Evolutionary conservation across 2,113 vertebrate species (phyloP).

Genomic region (Dasyurus viverrinus): DNA sequence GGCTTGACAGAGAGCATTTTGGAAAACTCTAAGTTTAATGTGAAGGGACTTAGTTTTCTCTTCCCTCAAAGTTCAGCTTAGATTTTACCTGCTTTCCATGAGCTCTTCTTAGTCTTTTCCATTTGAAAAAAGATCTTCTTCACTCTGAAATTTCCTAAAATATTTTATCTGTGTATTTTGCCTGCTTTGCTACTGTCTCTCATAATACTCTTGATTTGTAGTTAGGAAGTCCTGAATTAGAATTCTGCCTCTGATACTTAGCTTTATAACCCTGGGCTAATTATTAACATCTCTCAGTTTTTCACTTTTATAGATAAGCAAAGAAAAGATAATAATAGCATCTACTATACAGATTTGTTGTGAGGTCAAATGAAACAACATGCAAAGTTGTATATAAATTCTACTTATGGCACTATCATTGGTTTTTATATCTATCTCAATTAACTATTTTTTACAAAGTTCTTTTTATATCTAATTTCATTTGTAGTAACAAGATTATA

Average conservation of each 20-base stretch:
- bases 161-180: neutral
- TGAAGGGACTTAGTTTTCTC: neutral
- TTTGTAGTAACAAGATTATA: neutral
- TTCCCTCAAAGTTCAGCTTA: neutral
- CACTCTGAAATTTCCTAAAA: neutral
- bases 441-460: neutral
- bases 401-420: neutral
- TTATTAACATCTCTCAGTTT: neutral
- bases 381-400: neutral
- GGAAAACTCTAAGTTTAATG: neutral
- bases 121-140: neutral
- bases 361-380: neutral
- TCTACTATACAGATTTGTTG: neutral
- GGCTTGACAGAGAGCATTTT: neutral
- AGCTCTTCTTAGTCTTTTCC: neutral
- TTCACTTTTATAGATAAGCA: neutral
- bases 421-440: neutral
- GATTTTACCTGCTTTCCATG: neutral
- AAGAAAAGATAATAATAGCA: neutral
- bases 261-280: neutral
- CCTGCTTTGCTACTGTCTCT: neutral
- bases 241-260: neutral
- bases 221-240: neutral
- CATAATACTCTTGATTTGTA: neutral
- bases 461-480: neutral